Evolutionary conservation across 2,113 vertebrate species (phyloP).

Genomic region (Rafetus swinhoei): DNA sequence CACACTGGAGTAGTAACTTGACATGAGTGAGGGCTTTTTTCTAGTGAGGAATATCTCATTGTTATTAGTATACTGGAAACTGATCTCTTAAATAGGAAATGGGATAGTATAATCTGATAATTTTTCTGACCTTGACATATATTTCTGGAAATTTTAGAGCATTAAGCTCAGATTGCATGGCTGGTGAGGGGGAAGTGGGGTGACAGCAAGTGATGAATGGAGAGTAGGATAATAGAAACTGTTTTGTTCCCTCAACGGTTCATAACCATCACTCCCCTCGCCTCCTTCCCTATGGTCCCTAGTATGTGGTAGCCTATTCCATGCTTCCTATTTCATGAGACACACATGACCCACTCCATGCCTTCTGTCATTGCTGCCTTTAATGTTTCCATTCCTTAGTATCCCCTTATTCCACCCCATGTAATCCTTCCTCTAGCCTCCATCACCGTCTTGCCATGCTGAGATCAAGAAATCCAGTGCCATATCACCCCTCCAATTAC

Average conservation of each 20-base stretch:
- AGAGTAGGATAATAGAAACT: neutral
- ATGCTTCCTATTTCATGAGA: too few relatives aligned
- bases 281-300: neutral
- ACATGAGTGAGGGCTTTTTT: neutral
- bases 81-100: neutral
- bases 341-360: neutral
- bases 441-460: neutral
- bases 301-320: neutral
- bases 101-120: neutral
- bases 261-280: neutral
- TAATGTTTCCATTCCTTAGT: neutral
- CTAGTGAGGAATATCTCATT: neutral
- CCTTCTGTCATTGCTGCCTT: neutral
- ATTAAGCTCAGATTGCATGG: neutral
- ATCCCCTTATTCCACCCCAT: neutral
- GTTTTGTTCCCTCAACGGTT: neutral
- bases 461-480: neutral
- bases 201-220: neutral
- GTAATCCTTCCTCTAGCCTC: neutral
- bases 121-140: neutral
- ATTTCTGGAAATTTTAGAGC: neutral
- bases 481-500: neutral
- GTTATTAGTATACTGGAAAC: neutral
- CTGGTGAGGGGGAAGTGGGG: neutral
- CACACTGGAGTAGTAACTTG: neutral